Evolutionary conservation across 2,797 vertebrate species (phyloP).

Genomic region (Enteromius unitaeniatus): DNA sequence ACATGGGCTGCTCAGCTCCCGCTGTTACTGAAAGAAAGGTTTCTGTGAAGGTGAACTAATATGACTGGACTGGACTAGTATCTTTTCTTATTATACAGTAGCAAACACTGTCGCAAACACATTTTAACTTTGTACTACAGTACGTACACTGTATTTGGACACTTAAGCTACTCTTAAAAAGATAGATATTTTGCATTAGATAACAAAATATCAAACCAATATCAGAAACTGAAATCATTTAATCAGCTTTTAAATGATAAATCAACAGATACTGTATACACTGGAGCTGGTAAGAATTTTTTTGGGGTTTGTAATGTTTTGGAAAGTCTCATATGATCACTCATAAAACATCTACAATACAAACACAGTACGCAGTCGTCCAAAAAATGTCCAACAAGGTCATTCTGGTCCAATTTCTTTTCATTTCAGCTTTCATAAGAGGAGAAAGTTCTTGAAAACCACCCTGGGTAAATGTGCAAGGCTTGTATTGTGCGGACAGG

Average conservation of each 20-base stretch:
- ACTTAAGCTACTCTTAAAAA: constrained; percentile 6
- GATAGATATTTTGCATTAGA: neutral
- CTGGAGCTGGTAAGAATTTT: neutral
- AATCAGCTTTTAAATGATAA: neutral
- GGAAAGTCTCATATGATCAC: neutral
- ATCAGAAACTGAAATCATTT: neutral
- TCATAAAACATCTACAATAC: neutral
- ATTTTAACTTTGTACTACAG: neutral
- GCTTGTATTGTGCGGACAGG: neutral
- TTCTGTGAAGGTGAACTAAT: constrained; percentile 16
- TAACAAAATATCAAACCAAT: neutral
- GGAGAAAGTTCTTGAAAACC: neutral
- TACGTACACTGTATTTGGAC: neutral
- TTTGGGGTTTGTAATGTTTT: neutral
- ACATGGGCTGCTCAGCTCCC: constrained; percentile 21
- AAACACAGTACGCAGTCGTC: neutral
- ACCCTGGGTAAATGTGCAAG: neutral
- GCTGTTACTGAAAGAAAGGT: neutral
- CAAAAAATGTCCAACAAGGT: neutral
- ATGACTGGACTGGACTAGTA: neutral
- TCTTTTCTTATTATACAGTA: neutral
- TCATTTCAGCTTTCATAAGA: neutral
- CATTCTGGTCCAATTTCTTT: neutral
- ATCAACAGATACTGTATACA: neutral
- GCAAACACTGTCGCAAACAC: neutral